Conservation (phyloP, 2,797 vertebrate genomes). For the Sebastiscus albofasciatus region DNA sequence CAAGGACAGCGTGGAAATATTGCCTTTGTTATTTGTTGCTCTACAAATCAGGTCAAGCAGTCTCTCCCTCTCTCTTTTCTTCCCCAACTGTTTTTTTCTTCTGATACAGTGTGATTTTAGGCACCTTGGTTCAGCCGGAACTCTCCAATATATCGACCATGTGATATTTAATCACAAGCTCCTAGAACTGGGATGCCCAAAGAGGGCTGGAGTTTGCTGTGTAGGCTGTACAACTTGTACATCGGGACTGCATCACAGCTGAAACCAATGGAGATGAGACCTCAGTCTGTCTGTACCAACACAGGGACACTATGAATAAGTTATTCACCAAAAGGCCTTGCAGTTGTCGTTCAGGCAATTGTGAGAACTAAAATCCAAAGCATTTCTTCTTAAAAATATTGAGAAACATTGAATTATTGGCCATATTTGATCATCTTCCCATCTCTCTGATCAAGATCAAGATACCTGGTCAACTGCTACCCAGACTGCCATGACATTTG, state of each 20-base stretch:
- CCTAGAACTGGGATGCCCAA: constrained; percentile 1
- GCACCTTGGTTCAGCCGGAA: background rate
- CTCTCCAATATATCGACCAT: constrained; percentile 10
- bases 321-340: constrained; percentile 24
- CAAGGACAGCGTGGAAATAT: constrained; percentile 65
- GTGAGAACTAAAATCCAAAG: background rate
- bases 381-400: background rate
- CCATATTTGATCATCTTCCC: no score
- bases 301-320: constrained; percentile 53
- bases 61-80: background rate
- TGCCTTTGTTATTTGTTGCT: constrained; percentile 66
- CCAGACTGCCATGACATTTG: background rate
- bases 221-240: constrained; percentile 25
- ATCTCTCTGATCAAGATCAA: no score
- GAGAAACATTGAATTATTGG: background rate
- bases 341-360: background rate
- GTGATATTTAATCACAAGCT: constrained; percentile 24
- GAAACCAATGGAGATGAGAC: constrained; percentile 34
- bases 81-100: background rate
- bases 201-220: constrained; percentile 11
- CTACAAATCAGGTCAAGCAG: constrained; percentile 56
- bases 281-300: constrained; percentile 23
- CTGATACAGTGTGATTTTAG: constrained; percentile 6
- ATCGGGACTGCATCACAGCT: constrained; percentile 23
- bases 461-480: no score